These are phyloP conservation scores for Drosophila acutilabella DNA, from an alignment of 2,888 invertebrate genomes.

Conservation along the genomic window DNA sequence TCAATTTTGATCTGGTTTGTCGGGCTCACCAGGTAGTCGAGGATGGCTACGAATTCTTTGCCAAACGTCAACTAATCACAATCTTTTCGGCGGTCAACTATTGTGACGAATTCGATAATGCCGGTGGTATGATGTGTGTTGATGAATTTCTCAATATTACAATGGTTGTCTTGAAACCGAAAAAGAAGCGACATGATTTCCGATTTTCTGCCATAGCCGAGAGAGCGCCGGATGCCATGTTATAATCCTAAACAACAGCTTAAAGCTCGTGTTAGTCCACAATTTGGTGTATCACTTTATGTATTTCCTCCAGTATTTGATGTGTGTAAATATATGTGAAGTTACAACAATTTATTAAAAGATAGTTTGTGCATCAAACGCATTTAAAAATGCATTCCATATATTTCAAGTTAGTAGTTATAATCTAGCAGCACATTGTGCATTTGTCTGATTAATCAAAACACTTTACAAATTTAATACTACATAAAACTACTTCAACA, in stretches of 20 bases:
- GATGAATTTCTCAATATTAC: slow-evolving; percentile 27
- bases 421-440: no score
- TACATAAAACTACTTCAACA: not conserved
- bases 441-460: slow-evolving; percentile 4
- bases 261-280: not conserved
- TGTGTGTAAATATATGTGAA: not conserved
- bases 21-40: slow-evolving; percentile 99
- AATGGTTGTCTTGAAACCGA: slow-evolving; percentile 42
- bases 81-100: slow-evolving; percentile 96
- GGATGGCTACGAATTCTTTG: slow-evolving; percentile 99
- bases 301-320: not conserved
- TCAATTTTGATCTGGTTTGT: slow-evolving; percentile 94
- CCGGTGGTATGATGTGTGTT: slow-evolving; percentile 93
- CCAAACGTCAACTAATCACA: slow-evolving; percentile 97
- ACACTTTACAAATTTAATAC: not conserved
- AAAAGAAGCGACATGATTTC: not conserved
- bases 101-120: slow-evolving; percentile 95
- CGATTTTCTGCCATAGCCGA: not conserved
- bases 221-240: not conserved
- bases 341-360: no score
- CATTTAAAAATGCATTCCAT: no score
- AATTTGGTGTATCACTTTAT: not conserved
- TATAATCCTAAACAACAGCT: not conserved
- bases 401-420: no score
- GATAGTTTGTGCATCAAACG: not conserved